Evolutionary conservation across 2,797 vertebrate genomes (phyloP).

Genomic region (Phrynocephalus vlangalii): DNA sequence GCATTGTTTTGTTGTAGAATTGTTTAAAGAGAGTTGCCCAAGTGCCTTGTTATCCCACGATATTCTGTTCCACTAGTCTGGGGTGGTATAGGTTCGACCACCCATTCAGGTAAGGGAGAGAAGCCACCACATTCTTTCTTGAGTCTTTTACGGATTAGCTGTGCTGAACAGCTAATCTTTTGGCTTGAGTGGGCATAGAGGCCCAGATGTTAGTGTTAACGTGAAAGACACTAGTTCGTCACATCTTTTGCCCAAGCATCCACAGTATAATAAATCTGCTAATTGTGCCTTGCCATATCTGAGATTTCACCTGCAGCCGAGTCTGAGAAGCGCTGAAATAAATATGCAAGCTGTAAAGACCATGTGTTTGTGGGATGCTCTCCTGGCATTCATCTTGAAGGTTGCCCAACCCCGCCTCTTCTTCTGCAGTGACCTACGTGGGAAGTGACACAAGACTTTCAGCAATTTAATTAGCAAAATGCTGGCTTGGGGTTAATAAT

Average conservation of each 20-base stretch:
- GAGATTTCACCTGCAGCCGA: constrained; percentile 69
- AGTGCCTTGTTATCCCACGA: too few species aligned
- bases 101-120: too few species aligned
- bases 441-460: constrained; percentile 73
- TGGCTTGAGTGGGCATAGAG: constrained; percentile 70
- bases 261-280: constrained; percentile 80
- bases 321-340: constrained; percentile 76
- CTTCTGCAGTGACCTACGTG: constrained; percentile 69
- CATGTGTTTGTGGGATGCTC: constrained; percentile 72
- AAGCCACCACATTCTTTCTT: too few species aligned
- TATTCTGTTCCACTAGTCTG: too few species aligned
- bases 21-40: too few species aligned
- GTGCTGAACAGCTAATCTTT: constrained; percentile 71
- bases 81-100: too few species aligned
- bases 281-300: constrained; percentile 77
- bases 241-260: constrained; percentile 71
- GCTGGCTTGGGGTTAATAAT: constrained; percentile 75
- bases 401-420: constrained; percentile 67
- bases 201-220: constrained; percentile 68
- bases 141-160: constrained; percentile 56
- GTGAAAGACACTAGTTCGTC: constrained; percentile 64
- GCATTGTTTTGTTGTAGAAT: too few species aligned
- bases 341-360: constrained; percentile 73
- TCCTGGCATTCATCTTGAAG: constrained; percentile 72
- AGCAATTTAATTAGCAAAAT: constrained; percentile 73